These are phyloP conservation scores for Syngnathus scovelli DNA, from an alignment of 2,113 vertebrate species.

Conservation along the genomic window DNA sequence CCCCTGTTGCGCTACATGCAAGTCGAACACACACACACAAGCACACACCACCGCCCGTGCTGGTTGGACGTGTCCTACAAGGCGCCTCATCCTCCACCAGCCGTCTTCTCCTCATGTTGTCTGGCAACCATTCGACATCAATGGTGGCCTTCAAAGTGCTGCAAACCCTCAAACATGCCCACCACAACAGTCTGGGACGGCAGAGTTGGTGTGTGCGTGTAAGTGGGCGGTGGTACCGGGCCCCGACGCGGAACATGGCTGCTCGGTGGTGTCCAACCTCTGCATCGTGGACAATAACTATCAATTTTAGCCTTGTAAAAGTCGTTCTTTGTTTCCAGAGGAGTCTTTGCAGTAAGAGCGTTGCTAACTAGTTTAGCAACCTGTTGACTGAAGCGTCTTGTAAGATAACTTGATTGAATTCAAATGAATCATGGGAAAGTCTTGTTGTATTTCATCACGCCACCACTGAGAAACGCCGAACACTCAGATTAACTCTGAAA, in stretches of 20 bases:
- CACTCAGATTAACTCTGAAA: not conserved
- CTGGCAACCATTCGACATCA: constrained; percentile 10
- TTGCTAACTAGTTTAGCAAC: not conserved
- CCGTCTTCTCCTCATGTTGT: not conserved
- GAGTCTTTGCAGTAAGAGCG: not conserved
- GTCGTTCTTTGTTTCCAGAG: not conserved
- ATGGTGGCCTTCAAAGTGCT: constrained; percentile 1
- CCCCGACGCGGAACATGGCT: too few species aligned
- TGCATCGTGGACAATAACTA: not conserved
- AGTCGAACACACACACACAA: constrained; percentile 14
- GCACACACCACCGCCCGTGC: not conserved
- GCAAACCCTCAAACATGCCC: not conserved
- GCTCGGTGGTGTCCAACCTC: not conserved
- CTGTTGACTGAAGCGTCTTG: not conserved
- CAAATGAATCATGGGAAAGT: not conserved
- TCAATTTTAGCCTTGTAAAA: not conserved
- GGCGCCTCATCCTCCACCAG: not conserved
- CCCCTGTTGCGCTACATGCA: constrained; percentile 39
- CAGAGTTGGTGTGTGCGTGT: not conserved
- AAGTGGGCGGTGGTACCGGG: not conserved
- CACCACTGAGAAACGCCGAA: not conserved
- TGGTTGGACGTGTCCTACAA: not conserved
- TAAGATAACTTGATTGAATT: not conserved
- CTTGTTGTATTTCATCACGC: not conserved
- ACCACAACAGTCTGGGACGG: not conserved